A percentile compares a stretch with the other conserved stretches of the same genome.
phyloP scores from a whole-genome alignment of 2,113 vertebrate species.

The Dasyornis broadbenti region DNA sequence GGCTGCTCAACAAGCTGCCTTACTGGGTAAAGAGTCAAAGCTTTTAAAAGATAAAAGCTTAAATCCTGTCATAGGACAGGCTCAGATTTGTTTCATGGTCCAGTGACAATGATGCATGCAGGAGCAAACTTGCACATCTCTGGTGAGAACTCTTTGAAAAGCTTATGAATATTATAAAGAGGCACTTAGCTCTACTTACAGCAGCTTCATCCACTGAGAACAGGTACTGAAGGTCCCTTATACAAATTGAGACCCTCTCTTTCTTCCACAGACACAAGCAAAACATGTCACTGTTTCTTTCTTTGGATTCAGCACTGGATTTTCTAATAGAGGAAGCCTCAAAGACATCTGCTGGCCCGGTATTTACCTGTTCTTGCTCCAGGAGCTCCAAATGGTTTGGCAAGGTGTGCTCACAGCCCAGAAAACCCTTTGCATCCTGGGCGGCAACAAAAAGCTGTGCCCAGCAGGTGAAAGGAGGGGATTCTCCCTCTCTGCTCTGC shows the following conservation, averaged over 20 bases:
- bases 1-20: neutral
- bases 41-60: neutral
- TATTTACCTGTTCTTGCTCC: neutral
- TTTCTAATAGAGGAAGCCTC: neutral
- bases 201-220: neutral
- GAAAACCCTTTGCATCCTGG: neutral
- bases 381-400: accelerated
- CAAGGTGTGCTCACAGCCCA: neutral
- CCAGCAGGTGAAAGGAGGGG: neutral
- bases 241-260: accelerated
- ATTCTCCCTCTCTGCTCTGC: neutral
- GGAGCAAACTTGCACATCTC: neutral
- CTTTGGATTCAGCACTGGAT: neutral
- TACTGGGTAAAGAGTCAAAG: neutral
- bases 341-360: neutral
- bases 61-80: neutral
- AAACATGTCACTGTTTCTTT: neutral
- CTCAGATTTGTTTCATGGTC: neutral
- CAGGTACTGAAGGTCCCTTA: neutral
- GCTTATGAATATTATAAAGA: neutral
- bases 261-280: neutral
- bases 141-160: neutral
- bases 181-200: neutral
- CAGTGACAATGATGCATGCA: neutral
- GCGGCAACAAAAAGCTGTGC: neutral